phyloP scores from a whole-genome alignment of 2,113 vertebrate genomes.

The Tychaedon coryphoeus region DNA sequence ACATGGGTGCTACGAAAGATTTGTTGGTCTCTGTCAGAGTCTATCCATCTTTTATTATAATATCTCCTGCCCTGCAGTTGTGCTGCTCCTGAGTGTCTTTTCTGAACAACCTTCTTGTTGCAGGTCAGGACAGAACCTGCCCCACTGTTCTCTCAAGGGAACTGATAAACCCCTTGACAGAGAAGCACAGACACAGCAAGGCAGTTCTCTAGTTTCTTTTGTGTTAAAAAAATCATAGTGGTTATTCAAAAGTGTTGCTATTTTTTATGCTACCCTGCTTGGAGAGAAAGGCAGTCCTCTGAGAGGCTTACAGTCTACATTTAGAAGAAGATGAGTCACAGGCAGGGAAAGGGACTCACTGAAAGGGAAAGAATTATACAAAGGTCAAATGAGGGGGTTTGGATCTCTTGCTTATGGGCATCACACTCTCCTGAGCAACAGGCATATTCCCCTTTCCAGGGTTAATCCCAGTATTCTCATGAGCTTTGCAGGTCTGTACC shows the following conservation, averaged over 20 bases:
- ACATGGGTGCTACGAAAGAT: fast-evolving
- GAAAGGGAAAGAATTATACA: conserved; percentile 18
- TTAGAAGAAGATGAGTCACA: conserved; percentile 61
- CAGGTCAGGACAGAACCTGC: neutral
- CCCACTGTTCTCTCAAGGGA: fast-evolving
- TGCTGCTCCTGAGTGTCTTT: neutral
- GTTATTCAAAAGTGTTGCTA: conserved; percentile 30
- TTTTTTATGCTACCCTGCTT: conserved; percentile 1
- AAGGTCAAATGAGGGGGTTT: conserved; percentile 16
- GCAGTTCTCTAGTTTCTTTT: neutral
- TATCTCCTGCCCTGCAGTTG: neutral
- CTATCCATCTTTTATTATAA: neutral
- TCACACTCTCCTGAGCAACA: neutral
- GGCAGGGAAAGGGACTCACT: conserved; percentile 36
- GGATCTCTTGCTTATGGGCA: neutral
- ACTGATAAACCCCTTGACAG: neutral
- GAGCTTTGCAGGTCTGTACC: neutral
- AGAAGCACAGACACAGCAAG: neutral
- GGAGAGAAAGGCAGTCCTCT: conserved; percentile 13
- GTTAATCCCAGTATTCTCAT: neutral
- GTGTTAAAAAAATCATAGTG: neutral
- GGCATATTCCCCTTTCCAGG: neutral
- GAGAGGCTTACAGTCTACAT: conserved; percentile 30
- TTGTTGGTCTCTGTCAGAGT: neutral
- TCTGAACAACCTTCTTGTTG: neutral